These are phyloP conservation scores for Procavia capensis DNA, from an alignment of 2,113 vertebrate species.

Conservation along the genomic window DNA sequence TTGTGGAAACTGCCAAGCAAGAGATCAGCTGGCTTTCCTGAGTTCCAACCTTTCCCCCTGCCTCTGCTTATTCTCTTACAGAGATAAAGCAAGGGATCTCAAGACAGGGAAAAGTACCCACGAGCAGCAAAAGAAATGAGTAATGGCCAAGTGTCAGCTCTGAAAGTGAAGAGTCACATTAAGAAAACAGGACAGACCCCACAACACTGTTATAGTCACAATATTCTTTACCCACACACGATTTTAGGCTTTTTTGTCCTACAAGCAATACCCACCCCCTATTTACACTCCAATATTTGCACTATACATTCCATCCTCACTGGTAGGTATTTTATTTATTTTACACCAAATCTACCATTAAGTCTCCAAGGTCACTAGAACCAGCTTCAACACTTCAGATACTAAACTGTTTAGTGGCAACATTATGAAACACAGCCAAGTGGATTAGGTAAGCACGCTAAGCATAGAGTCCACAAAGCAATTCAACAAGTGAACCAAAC, in stretches of 20 bases:
- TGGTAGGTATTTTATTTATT: neutral
- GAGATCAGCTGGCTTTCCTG: neutral
- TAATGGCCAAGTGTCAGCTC: neutral
- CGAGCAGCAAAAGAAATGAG: neutral
- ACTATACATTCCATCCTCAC: neutral
- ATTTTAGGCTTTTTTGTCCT: neutral
- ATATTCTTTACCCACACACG: accelerated
- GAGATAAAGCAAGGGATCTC: neutral
- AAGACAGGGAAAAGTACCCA: neutral
- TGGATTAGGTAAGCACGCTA: conserved; percentile 48
- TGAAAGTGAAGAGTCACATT: neutral
- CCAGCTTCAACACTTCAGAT: neutral
- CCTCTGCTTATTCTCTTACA: neutral
- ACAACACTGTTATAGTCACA: accelerated
- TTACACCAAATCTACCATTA: neutral
- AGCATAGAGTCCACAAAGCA: neutral
- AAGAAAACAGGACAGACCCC: neutral
- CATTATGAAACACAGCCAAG: conserved; percentile 1
- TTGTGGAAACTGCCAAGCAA: neutral
- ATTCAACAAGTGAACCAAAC: neutral
- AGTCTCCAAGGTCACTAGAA: neutral
- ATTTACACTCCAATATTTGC: neutral
- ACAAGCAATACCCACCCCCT: neutral
- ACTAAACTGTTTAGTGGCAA: neutral
- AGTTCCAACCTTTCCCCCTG: neutral